phyloP scores from a whole-genome alignment of 2,113 vertebrate species.

The Platysteira castanea region DNA sequence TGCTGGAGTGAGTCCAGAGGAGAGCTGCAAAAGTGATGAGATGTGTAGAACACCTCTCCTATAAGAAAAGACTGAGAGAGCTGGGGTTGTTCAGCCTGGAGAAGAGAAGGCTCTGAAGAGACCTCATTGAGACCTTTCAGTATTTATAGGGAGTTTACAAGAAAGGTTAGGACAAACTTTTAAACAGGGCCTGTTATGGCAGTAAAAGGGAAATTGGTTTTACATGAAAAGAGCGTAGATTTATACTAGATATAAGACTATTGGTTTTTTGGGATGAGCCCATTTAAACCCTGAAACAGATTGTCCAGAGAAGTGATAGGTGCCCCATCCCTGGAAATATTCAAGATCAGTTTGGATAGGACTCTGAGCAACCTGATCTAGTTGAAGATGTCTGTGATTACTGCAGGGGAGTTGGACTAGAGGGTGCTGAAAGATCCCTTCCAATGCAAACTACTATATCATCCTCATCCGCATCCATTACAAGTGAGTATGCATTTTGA shows the following conservation, averaged over 20 bases:
- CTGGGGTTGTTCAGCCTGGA: background rate
- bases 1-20: background rate
- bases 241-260: background rate
- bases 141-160: background rate
- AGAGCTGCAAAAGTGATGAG: background rate
- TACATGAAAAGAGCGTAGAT: background rate
- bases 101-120: fast-evolving
- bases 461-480: background rate
- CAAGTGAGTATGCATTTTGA: background rate
- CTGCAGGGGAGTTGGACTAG: background rate
- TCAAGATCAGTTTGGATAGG: fast-evolving
- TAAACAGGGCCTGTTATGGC: fast-evolving
- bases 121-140: fast-evolving
- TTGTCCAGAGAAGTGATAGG: background rate
- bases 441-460: background rate
- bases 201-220: background rate
- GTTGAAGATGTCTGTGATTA: fast-evolving
- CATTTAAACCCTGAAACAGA: background rate
- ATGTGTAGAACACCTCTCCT: background rate
- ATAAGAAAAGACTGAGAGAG: background rate
- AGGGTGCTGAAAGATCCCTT: background rate
- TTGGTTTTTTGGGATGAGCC: background rate
- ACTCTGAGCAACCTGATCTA: background rate
- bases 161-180: background rate
- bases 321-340: background rate